Conservation (phyloP, 2,113 vertebrate genomes). For the Aptenodytes patagonicus region DNA sequence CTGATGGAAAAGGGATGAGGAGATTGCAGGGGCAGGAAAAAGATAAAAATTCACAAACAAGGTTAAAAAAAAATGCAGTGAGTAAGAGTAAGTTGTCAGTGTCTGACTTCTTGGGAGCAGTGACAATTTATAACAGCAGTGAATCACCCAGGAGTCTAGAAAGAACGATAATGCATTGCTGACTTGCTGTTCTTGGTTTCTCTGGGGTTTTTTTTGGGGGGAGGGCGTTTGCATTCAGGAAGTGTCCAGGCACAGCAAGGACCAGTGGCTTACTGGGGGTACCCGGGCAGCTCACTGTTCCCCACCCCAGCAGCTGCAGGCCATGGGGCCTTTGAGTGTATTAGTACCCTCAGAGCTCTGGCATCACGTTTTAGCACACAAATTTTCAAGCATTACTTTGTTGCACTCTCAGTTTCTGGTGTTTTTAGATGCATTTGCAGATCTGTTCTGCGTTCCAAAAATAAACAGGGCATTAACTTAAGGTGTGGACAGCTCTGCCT, state of each 20-base stretch:
- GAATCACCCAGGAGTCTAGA: neutral
- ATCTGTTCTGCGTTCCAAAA: neutral
- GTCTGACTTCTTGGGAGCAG: neutral
- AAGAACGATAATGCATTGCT: rapidly evolving
- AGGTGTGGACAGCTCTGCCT: neutral
- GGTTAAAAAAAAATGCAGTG: neutral
- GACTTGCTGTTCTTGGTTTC: neutral
- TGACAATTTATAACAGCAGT: neutral
- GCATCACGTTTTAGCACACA: rapidly evolving
- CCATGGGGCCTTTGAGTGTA: rapidly evolving
- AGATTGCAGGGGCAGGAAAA: neutral
- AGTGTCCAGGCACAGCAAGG: neutral
- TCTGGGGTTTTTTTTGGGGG: neutral
- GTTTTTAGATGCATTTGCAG: neutral
- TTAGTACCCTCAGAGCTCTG: neutral
- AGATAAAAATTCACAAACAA: neutral
- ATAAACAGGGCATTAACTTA: neutral
- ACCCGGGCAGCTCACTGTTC: neutral
- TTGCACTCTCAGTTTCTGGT: neutral
- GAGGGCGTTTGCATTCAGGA: neutral
- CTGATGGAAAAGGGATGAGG: neutral
- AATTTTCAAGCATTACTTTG: rapidly evolving
- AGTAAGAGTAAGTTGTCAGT: neutral
- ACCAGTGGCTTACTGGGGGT: rapidly evolving
- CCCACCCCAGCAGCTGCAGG: no score